Evolutionary conservation across 2,888 invertebrate genomes (phyloP).

Genomic region (Phyllotreta striolata): DNA sequence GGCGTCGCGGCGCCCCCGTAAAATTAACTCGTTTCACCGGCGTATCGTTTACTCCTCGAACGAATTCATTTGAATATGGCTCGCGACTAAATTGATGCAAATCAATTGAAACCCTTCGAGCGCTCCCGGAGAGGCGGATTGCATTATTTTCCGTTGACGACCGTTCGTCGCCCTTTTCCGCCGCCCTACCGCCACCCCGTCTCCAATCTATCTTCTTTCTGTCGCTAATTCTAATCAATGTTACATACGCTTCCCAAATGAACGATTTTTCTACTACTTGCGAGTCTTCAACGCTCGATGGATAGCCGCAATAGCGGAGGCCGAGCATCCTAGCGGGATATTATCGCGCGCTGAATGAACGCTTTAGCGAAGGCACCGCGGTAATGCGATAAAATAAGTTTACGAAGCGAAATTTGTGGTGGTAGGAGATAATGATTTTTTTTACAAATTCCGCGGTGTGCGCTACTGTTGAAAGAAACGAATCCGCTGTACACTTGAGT

Average conservation of each 20-base stretch:
- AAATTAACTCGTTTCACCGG: slow-evolving; percentile 35
- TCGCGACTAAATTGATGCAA: slow-evolving; percentile 50
- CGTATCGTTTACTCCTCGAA: slow-evolving; percentile 36
- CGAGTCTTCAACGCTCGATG: no score
- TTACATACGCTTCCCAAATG: no score
- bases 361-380: no score
- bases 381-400: no score
- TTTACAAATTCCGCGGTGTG: background rate
- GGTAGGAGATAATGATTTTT: no score
- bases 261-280: no score
- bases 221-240: background rate
- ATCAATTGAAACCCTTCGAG: slow-evolving; percentile 55
- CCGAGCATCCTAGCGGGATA: no score
- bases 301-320: no score
- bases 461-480: slow-evolving; percentile 24
- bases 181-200: slow-evolving; percentile 22
- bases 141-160: slow-evolving; percentile 23
- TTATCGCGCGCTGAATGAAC: no score
- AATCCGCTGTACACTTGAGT: slow-evolving; percentile 26
- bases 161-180: slow-evolving; percentile 27
- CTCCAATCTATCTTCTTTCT: slow-evolving; percentile 9
- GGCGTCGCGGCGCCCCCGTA: slow-evolving; percentile 23
- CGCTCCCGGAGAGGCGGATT: slow-evolving; percentile 28
- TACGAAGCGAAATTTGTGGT: no score
- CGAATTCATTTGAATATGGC: slow-evolving; percentile 40